Conservation (phyloP, 1,140 invertebrate species). For the Papilio aristodemus region DNA sequence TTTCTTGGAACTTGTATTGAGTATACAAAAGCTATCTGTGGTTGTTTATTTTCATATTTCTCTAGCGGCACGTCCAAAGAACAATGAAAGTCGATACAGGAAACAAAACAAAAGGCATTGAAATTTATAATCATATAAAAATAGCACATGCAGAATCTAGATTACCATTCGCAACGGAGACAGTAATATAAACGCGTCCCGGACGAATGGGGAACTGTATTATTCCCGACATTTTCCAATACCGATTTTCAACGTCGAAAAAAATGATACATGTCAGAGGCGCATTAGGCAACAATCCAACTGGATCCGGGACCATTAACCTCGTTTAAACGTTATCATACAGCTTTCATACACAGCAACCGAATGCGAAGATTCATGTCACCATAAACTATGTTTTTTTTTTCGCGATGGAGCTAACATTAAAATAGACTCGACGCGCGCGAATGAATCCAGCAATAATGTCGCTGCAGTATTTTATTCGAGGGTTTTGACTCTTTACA, state of each 20-base stretch:
- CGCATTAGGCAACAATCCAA: conserved; percentile 67
- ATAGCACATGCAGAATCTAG: conserved; percentile 8
- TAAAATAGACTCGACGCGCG: conserved; percentile 42
- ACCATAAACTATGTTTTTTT: conserved; percentile 62
- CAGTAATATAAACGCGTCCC: background rate
- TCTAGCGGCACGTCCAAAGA: background rate
- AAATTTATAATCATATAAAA: conserved; percentile 14
- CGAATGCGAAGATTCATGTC: conserved; percentile 49
- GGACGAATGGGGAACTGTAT: conserved; percentile 1
- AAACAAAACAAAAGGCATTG: conserved; percentile 17
- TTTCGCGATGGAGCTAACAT: conserved; percentile 43
- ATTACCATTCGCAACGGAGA: background rate
- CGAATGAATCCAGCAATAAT: conserved; percentile 40
- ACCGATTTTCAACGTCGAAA: conserved; percentile 20
- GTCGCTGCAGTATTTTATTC: conserved; percentile 43
- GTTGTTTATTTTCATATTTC: conserved; percentile 12
- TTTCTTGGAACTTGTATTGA: background rate
- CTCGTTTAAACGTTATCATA: conserved; percentile 48
- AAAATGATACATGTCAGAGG: conserved; percentile 50
- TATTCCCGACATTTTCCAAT: conserved; percentile 24
- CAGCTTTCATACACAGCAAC: conserved; percentile 43
- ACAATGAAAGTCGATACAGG: conserved; percentile 10
- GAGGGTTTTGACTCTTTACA: background rate
- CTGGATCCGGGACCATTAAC: conserved; percentile 51
- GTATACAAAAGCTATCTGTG: conserved; percentile 7